Percentiles rank a stretch among this genome's conserved stretches.
Conservation (phyloP, 1,140 invertebrate genomes). For the Trichogramma pretiosum region DNA sequence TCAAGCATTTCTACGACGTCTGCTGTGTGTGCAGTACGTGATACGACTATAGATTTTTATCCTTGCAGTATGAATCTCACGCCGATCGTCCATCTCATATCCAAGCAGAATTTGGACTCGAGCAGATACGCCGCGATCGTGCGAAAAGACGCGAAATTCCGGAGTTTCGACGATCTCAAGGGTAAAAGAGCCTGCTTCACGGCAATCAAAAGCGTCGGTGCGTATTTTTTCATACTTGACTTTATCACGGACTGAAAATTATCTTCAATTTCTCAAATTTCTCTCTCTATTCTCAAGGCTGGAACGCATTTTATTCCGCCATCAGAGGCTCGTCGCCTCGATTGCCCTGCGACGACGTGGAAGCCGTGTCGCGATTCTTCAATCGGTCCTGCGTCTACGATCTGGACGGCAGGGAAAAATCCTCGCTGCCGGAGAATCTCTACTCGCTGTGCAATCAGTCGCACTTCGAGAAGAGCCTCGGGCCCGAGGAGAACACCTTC, state of each 20-base stretch:
- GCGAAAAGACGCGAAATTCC: conserved; percentile 50
- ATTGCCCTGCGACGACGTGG: conserved; percentile 36
- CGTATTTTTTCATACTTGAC: conserved; percentile 35
- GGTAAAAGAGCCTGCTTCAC: conserved; percentile 64
- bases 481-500: conserved; percentile 53
- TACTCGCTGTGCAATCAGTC: conserved; percentile 23
- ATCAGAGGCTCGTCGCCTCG: conserved; percentile 33
- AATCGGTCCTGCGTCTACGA: conserved; percentile 52
- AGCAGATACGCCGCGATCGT: conserved; percentile 64
- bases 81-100: conserved; percentile 58
- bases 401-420: conserved; percentile 20
- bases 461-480: conserved; percentile 3
- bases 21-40: too few species aligned
- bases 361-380: conserved; percentile 52
- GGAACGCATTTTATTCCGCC: conserved; percentile 47
- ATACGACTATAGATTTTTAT: not conserved
- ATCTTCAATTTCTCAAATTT: not conserved
- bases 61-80: conserved; percentile 48
- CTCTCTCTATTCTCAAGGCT: too few species aligned
- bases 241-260: not conserved
- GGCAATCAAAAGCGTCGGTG: conserved; percentile 55
- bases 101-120: conserved; percentile 50
- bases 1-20: too few species aligned
- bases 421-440: conserved; percentile 25
- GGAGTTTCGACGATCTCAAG: conserved; percentile 52